A percentile compares a stretch with the other conserved stretches of the same genome.
phyloP scores from a whole-genome alignment of 2,113 vertebrate genomes.

The Trichechus manatus region DNA sequence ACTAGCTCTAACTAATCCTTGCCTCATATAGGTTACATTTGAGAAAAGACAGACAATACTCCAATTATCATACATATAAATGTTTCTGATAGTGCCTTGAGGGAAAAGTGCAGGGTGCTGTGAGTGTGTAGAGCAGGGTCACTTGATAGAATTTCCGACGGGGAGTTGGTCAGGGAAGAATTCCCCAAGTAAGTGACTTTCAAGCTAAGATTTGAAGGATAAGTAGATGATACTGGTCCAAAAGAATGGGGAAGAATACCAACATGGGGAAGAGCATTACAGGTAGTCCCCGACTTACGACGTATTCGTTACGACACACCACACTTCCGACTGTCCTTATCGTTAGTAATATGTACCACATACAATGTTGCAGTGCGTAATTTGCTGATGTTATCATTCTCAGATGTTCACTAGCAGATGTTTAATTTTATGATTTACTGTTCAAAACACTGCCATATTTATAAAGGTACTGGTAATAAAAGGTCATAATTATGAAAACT shows the following conservation, averaged over 20 bases:
- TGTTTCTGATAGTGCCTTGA: background rate
- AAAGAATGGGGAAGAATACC: background rate
- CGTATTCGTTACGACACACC: background rate
- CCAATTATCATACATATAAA: conserved; percentile 19
- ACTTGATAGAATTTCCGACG: background rate
- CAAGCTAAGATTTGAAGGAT: conserved; percentile 29
- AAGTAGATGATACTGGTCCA: background rate
- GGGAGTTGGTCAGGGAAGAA: background rate
- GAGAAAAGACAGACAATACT: conserved; percentile 37
- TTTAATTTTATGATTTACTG: too few relatives aligned
- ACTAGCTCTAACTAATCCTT: background rate
- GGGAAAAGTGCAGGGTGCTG: background rate
- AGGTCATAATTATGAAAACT: too few relatives aligned
- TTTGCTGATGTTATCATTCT: too few relatives aligned
- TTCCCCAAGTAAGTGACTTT: background rate
- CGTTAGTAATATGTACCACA: too few relatives aligned
- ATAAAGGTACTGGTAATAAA: too few relatives aligned
- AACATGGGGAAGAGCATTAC: background rate
- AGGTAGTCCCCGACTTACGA: background rate
- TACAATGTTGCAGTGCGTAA: too few relatives aligned
- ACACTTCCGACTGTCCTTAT: background rate
- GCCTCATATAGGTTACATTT: conserved; percentile 34
- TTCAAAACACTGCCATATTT: too few relatives aligned
- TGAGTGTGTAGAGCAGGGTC: background rate
- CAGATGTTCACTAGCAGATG: too few relatives aligned